Base-by-base conservation (phyloP, 2,888 invertebrate genomes). In the Volucella bombylans region DNA sequence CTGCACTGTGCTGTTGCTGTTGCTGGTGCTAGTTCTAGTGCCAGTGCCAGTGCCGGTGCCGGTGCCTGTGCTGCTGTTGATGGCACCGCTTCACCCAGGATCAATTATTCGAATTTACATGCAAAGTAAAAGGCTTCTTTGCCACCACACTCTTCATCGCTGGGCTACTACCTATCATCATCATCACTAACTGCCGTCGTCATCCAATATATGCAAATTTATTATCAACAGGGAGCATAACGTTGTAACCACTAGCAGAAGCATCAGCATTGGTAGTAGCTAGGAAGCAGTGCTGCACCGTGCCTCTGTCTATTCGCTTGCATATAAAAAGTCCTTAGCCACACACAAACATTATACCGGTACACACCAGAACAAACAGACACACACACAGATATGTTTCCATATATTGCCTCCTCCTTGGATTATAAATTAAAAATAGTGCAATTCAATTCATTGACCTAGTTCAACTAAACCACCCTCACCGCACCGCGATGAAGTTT, bases 401-500 rank as follows among this genome's bases (percentile, higher is more conserved):
- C 71, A 67, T 52, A 80, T 61, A 80, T 81, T 71, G 76, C 81
- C 85, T 72, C 81, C 81, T 77, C 72, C 69, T 71, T 81, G 72
- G 78, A 73, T 82, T 82, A 86, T 86, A 86, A 86, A 82, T 86
- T 86, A 78, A 82, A 86, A 86, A 86, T 86, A 86, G 82, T 86
- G 86, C 86, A 86, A 86, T 86, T 86, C 86, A 82, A 86, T 86
- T 86, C 86, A 86, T 82, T 86, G 86, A 82, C 86, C 86, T 69
- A 86, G 77, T 82, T 86, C 62, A 14, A 31, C 74, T 52, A 43
- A 43, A 55, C 54, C 74, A 47, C 49, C 45, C 9, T 59, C 12
- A 6, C 31, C 61, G 39, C 61, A 49, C 67, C 67, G 1, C 64
- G 80, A 76, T 81, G 64, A 31, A 67, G 57, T 71, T 12, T 74